phyloP scores from a whole-genome alignment of 2,888 invertebrate genomes.

The Argyresthia albistria region DNA sequence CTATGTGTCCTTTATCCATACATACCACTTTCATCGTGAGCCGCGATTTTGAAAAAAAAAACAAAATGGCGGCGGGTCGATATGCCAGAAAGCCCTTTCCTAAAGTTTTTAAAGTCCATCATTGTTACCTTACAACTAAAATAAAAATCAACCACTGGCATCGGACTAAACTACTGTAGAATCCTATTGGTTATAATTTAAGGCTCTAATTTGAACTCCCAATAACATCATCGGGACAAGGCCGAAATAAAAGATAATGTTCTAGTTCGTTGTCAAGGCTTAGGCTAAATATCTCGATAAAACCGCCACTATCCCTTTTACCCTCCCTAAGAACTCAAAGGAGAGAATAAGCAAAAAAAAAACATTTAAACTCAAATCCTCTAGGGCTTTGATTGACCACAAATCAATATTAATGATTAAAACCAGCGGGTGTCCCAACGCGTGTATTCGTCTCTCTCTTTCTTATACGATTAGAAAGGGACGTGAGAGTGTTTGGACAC shows the following conservation, averaged over 20 bases:
- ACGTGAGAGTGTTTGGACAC: conserved; percentile 57
- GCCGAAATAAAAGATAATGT: conserved; percentile 4
- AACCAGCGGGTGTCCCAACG: conserved; percentile 59
- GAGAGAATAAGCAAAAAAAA: conserved; percentile 40
- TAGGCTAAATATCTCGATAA: conserved; percentile 8
- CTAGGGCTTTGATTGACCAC: conserved; percentile 70
- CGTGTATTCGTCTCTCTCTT: conserved; percentile 30
- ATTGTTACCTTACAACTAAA: too few relatives aligned
- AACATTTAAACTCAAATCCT: conserved; percentile 69
- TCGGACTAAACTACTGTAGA: too few relatives aligned
- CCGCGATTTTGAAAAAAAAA: too few relatives aligned
- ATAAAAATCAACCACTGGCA: too few relatives aligned
- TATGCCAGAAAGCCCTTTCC: too few relatives aligned
- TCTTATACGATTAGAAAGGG: conserved; percentile 24
- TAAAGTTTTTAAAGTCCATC: too few relatives aligned
- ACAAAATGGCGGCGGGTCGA: too few relatives aligned
- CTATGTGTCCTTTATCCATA: too few relatives aligned
- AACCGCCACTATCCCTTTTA: conserved; percentile 22
- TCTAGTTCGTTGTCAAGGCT: background rate
- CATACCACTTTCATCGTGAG: too few relatives aligned
- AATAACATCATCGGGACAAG: too few relatives aligned
- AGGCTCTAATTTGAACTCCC: too few relatives aligned
- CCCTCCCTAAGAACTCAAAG: conserved; percentile 17
- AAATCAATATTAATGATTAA: conserved; percentile 73
- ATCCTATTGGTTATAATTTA: too few relatives aligned